These are phyloP conservation scores for Diachasma alloeum DNA, from an alignment of 1,140 invertebrate species.

Conservation along the genomic window DNA sequence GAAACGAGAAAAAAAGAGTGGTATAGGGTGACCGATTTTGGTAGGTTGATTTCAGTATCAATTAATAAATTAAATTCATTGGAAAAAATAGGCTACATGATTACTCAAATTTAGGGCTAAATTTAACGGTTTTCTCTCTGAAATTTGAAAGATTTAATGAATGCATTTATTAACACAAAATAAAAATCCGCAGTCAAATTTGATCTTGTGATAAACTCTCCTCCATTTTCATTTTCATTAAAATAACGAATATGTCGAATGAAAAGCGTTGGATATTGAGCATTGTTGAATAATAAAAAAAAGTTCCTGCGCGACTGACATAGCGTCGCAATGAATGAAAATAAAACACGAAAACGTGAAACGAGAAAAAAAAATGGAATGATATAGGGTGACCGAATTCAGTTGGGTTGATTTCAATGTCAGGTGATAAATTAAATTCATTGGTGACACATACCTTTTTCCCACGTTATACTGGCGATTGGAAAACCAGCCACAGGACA, in stretches of 20 bases:
- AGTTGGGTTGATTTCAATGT: not conserved
- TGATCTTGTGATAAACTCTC: no score
- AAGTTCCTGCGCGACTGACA: not conserved
- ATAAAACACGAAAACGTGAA: not conserved
- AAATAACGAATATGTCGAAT: not conserved
- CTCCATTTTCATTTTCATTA: no score
- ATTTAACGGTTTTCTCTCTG: no score
- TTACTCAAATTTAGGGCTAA: no score
- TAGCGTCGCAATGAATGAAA: not conserved
- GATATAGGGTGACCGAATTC: not conserved
- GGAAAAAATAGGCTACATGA: no score
- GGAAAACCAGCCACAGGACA: constrained; percentile 95
- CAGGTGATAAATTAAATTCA: not conserved
- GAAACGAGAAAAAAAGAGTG: no score
- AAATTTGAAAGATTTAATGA: no score
- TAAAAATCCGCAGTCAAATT: no score
- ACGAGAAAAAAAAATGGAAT: not conserved
- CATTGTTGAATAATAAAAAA: not conserved
- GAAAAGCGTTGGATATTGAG: not conserved
- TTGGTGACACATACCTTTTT: constrained; percentile 73
- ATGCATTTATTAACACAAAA: no score
- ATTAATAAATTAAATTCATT: no score
- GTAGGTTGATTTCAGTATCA: no score
- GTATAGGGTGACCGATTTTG: no score
- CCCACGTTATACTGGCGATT: constrained; percentile 87